These are phyloP conservation scores for Odocoileus hemionus DNA, from an alignment of 2,113 vertebrate species.

Conservation along the genomic window DNA sequence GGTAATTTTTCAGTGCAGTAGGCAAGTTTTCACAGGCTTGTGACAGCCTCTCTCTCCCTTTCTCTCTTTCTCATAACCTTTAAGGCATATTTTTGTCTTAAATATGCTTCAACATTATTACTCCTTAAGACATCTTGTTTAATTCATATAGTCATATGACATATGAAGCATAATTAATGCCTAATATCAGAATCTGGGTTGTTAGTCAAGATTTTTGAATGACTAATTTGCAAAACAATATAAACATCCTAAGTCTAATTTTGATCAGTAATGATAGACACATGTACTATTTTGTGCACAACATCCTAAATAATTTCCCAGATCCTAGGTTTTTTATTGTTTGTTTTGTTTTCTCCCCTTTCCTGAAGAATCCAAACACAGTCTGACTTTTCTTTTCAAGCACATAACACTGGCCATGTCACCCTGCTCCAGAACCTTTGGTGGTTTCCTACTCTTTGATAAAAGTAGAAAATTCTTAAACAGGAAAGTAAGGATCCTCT, in stretches of 20 bases:
- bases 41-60: background rate
- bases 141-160: background rate
- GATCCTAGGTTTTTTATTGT: background rate
- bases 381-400: background rate
- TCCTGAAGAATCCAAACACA: background rate
- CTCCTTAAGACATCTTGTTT: background rate
- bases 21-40: constrained; percentile 50
- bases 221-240: background rate
- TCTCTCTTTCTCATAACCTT: background rate
- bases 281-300: background rate
- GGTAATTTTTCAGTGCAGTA: constrained; percentile 57
- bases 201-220: background rate
- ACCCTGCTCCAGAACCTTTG: background rate
- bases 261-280: background rate
- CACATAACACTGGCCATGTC: background rate
- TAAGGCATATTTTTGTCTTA: constrained; percentile 27
- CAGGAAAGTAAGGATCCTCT: background rate
- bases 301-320: background rate
- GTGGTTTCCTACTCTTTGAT: background rate
- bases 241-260: background rate
- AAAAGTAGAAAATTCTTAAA: background rate
- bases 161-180: background rate
- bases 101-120: background rate
- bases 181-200: background rate
- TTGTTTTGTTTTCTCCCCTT: background rate